Evolutionary conservation across 1,140 invertebrate genomes (phyloP).

Genomic region (Leucophenga varia): DNA sequence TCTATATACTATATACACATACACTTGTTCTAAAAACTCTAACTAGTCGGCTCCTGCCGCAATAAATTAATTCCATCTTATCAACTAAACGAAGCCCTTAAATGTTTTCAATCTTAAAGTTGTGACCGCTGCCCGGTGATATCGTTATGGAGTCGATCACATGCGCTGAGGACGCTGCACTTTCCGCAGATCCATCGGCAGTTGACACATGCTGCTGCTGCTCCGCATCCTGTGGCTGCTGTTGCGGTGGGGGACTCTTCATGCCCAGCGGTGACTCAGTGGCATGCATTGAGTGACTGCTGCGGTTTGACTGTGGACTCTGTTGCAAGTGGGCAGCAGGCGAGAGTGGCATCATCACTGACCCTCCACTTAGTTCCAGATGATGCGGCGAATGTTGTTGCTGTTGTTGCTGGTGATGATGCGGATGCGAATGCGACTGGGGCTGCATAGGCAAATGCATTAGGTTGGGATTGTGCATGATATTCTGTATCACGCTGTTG

Average conservation of each 20-base stretch:
- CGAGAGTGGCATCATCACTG: conserved; percentile 25
- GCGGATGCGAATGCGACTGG: conserved; percentile 16
- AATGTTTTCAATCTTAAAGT: conserved; percentile 53
- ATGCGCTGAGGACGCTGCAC: conserved; percentile 22
- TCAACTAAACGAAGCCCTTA: no score
- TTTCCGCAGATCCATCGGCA: conserved; percentile 28
- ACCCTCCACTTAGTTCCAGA: conserved; percentile 21
- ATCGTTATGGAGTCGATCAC: conserved; percentile 55
- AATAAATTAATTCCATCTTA: no score
- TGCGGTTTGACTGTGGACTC: conserved; percentile 41
- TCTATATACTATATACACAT: no score
- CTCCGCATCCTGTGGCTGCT: background rate
- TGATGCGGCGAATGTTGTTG: conserved; percentile 25
- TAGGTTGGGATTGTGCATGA: conserved; percentile 46
- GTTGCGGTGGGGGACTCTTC: conserved; percentile 19
- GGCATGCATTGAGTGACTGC: conserved; percentile 38
- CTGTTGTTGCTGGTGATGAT: conserved; percentile 25
- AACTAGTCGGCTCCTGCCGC: no score
- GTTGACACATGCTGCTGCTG: conserved; percentile 17
- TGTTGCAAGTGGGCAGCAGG: conserved; percentile 34
- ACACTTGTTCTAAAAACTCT: no score
- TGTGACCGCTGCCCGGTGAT: conserved; percentile 44
- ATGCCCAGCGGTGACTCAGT: conserved; percentile 26
- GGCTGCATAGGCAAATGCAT: conserved; percentile 42
- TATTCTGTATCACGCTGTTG: conserved; percentile 34